phyloP scores from a whole-genome alignment of 2,888 invertebrate genomes.

The Fissipunctia ypsillon region DNA sequence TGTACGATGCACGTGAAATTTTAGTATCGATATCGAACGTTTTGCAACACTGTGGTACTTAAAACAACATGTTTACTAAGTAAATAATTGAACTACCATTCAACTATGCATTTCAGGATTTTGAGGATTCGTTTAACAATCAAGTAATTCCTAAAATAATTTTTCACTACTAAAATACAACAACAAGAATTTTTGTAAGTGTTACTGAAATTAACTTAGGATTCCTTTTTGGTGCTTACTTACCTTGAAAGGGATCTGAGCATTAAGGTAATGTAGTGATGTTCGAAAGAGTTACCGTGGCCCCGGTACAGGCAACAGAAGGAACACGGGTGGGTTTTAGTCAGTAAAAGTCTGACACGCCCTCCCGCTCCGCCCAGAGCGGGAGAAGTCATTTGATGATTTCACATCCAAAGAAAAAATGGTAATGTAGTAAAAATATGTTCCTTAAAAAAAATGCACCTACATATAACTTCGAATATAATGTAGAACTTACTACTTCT shows the following conservation, averaged over 20 bases:
- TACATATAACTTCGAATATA: neutral
- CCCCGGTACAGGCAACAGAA: too few species aligned
- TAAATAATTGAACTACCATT: neutral
- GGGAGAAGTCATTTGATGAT: too few species aligned
- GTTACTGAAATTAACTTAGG: slow-evolving; percentile 11
- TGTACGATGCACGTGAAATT: slow-evolving; percentile 28
- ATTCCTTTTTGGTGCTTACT: slow-evolving; percentile 15
- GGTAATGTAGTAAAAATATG: slow-evolving; percentile 18
- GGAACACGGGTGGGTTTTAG: too few species aligned
- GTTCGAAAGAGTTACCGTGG: too few species aligned
- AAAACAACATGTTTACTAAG: neutral
- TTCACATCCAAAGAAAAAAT: too few species aligned
- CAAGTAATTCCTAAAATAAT: neutral
- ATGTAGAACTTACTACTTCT: neutral
- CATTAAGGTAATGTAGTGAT: slow-evolving; percentile 23
- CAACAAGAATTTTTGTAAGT: neutral
- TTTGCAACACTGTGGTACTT: slow-evolving; percentile 7
- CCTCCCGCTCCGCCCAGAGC: too few species aligned
- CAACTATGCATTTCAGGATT: neutral
- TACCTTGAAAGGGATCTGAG: slow-evolving; percentile 16
- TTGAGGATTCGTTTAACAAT: neutral
- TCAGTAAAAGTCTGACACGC: too few species aligned
- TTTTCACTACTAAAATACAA: slow-evolving; percentile 8
- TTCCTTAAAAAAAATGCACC: neutral
- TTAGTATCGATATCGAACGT: slow-evolving; percentile 9